phyloP scores from a whole-genome alignment of 2,797 vertebrate species.

The Coccyzus lansbergi region DNA sequence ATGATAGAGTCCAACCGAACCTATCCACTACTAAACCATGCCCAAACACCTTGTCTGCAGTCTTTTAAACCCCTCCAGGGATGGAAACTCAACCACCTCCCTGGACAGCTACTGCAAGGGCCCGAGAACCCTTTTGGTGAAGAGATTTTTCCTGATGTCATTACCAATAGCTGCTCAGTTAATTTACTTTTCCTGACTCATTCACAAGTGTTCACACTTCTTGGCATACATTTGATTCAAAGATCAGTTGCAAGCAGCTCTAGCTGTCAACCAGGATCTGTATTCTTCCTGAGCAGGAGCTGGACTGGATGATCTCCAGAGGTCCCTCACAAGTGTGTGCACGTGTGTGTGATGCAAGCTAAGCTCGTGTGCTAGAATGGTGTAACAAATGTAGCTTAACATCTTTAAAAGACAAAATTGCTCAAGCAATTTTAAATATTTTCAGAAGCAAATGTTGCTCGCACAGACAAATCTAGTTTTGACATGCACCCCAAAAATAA shows the following conservation, averaged over 20 bases:
- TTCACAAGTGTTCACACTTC: background rate
- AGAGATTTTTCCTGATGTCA: too few species aligned
- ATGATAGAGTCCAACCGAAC: too few species aligned
- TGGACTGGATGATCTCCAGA: too few species aligned
- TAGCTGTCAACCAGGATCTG: background rate
- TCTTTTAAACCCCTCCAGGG: too few species aligned
- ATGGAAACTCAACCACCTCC: too few species aligned
- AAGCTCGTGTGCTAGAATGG: background rate
- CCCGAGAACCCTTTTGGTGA: too few species aligned
- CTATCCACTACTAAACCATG: too few species aligned
- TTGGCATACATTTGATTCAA: background rate
- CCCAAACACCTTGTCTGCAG: too few species aligned
- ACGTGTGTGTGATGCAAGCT: background rate
- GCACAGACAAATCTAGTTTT: constrained; percentile 43
- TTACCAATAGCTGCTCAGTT: background rate
- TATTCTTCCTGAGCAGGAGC: background rate
- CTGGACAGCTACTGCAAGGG: too few species aligned
- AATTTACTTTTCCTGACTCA: background rate
- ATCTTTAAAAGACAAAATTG: background rate
- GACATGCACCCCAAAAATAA: constrained; percentile 47
- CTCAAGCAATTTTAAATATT: background rate
- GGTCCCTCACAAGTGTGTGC: too few species aligned
- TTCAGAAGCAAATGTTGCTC: background rate
- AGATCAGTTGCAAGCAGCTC: background rate
- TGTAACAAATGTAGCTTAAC: background rate